Evolutionary conservation across 2,113 vertebrate species (phyloP).

Genomic region (Caracal caracal): DNA sequence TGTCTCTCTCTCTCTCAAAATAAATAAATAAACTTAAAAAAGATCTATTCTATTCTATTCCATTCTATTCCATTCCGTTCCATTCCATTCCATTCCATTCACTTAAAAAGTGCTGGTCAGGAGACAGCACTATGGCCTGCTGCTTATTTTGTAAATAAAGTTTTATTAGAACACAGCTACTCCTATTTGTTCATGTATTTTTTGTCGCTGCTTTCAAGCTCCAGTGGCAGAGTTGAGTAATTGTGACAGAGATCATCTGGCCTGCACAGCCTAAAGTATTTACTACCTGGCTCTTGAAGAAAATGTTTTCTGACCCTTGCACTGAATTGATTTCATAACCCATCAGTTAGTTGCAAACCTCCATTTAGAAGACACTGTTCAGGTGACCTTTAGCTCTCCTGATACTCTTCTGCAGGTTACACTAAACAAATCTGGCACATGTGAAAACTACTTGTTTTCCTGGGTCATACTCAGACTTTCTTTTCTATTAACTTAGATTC

Average conservation of each 20-base stretch:
- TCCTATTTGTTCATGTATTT: not conserved
- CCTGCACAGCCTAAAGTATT: not conserved
- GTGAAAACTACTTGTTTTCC: not conserved
- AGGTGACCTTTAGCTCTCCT: not conserved
- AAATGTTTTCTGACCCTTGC: not conserved
- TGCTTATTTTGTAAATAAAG: slow-evolving; percentile 20
- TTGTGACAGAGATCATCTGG: not conserved
- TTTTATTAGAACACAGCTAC: not conserved
- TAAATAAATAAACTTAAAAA: no score
- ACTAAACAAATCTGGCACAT: not conserved
- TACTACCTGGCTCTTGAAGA: not conserved
- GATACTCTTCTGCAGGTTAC: not conserved
- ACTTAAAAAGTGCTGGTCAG: not conserved
- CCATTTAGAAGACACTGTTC: not conserved
- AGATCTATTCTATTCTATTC: no score
- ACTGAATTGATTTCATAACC: not conserved
- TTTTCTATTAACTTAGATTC: not conserved
- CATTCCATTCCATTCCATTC: not conserved
- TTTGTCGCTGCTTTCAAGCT: not conserved
- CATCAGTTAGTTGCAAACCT: not conserved
- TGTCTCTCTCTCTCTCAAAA: no score
- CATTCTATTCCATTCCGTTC: no score
- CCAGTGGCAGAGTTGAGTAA: not conserved
- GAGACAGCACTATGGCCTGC: not conserved
- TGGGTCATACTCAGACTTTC: not conserved